phyloP scores from a whole-genome alignment of 2,797 vertebrate species.

The Sebastes kiyomatsui region DNA sequence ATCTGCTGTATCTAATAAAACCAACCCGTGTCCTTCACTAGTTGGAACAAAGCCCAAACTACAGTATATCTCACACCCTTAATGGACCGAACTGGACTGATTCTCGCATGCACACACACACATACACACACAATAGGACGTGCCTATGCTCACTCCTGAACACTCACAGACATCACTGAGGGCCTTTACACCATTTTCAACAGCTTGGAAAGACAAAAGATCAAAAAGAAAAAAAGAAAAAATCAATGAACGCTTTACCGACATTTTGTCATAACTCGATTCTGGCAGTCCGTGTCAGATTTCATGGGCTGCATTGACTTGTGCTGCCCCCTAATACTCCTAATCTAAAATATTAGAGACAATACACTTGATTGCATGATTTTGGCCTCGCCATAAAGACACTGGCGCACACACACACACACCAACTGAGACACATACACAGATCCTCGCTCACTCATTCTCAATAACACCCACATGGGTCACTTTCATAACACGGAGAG shows the following conservation, averaged over 20 bases:
- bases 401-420: conserved; percentile 20
- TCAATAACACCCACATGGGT: conserved; percentile 82
- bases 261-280: conserved; percentile 43
- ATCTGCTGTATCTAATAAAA: conserved; percentile 32
- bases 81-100: conserved; percentile 31
- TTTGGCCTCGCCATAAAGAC: conserved; percentile 54
- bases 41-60: conserved; percentile 49
- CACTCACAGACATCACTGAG: conserved; percentile 35
- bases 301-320: conserved; percentile 41
- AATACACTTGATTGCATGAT: conserved; percentile 67
- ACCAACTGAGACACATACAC: conserved; percentile 39
- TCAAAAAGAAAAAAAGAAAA: not conserved
- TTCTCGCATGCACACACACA: not conserved
- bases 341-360: conserved; percentile 62
- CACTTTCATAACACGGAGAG: conserved; percentile 81
- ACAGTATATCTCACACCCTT: conserved; percentile 54
- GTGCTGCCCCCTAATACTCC: conserved; percentile 5
- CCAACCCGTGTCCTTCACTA: conserved; percentile 39
- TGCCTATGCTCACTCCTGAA: conserved; percentile 17
- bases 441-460: conserved; percentile 73
- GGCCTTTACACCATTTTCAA: conserved; percentile 35
- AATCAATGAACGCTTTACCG: conserved; percentile 19
- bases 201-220: conserved; percentile 40
- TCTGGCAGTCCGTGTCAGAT: conserved; percentile 37
- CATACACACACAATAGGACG: not conserved